phyloP scores from a whole-genome alignment of 2,797 vertebrate species.

The Hyperoplus lanceolatus region DNA sequence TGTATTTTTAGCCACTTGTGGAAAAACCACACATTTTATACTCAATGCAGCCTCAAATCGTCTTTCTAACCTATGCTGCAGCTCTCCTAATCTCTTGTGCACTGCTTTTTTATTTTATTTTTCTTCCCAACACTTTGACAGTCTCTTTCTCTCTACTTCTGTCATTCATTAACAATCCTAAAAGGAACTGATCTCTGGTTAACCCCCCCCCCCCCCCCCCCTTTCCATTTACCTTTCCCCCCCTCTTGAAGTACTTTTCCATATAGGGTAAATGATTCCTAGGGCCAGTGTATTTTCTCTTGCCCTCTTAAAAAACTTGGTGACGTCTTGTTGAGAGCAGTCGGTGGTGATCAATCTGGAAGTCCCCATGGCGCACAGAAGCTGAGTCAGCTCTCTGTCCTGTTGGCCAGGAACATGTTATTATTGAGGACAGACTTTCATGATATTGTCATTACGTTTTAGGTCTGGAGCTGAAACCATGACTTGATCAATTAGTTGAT shows the following conservation, averaged over 20 bases:
- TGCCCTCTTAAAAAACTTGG: constrained; percentile 49
- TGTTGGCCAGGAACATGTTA: constrained; percentile 13
- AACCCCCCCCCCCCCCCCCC: constrained; percentile 43
- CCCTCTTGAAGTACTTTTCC: constrained; percentile 64
- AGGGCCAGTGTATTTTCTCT: constrained; percentile 50
- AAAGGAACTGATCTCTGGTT: constrained; percentile 31
- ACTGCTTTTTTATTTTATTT: background rate
- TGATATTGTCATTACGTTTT: background rate
- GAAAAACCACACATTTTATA: constrained; percentile 39
- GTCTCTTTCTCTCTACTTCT: background rate
- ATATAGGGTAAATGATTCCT: constrained; percentile 31
- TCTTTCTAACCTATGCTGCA: constrained; percentile 16
- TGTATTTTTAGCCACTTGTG: constrained; percentile 63
- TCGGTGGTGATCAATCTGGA: constrained; percentile 51
- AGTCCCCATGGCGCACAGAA: constrained; percentile 30
- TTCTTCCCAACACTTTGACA: background rate
- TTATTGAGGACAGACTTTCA: constrained; percentile 8
- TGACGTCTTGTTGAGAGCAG: constrained; percentile 68
- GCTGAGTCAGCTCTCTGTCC: constrained; percentile 42
- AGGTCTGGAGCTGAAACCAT: background rate
- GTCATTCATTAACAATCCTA: background rate
- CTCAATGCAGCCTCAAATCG: constrained; percentile 2
- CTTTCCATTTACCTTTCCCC: constrained; percentile 51
- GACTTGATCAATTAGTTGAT: background rate
- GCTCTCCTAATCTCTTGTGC: constrained; percentile 8